Evolutionary conservation across 37 sponge, comb jelly and placozoan species (phyloP).

Genomic region (Cladorhizidae sp.): DNA sequence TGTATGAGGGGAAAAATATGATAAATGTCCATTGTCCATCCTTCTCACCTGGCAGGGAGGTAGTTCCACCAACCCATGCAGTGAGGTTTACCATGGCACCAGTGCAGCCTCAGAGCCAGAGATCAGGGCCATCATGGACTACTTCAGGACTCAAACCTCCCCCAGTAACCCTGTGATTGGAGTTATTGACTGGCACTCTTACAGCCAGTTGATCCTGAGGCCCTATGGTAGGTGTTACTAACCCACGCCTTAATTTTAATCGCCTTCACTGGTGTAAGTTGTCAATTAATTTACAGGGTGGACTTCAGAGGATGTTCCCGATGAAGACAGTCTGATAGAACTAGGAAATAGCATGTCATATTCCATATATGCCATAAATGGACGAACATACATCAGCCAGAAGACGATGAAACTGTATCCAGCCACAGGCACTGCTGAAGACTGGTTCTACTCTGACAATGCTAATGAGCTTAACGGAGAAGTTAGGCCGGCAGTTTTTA

Average conservation of each 20-base stretch:
- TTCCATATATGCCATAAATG: constrained; percentile 18
- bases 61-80: constrained; percentile 64
- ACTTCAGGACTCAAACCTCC: constrained; percentile 48
- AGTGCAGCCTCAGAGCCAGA: constrained; percentile 79
- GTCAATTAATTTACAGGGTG: constrained; percentile 35
- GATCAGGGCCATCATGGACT: constrained; percentile 42
- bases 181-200: constrained; percentile 85
- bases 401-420: constrained; percentile 45
- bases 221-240: constrained; percentile 55
- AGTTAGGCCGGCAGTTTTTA: constrained; percentile 62
- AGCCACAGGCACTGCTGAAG: constrained; percentile 60
- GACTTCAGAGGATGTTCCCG: constrained; percentile 44
- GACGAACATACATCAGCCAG: constrained; percentile 31
- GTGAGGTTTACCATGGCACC: constrained; percentile 75
- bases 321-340: constrained; percentile 58
- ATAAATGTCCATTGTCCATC: no score
- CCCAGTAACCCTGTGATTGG: constrained; percentile 41
- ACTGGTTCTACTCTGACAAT: constrained; percentile 74
- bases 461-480: constrained; percentile 31
- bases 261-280: background rate
- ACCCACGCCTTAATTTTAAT: background rate
- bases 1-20: no score
- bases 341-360: constrained; percentile 24
- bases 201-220: constrained; percentile 73
- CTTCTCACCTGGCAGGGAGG: constrained; percentile 48